A percentile compares a stretch with the other conserved stretches of the same genome.
phyloP scores from a whole-genome alignment of 2,113 vertebrate species.

The Aspidoscelis tigris region DNA sequence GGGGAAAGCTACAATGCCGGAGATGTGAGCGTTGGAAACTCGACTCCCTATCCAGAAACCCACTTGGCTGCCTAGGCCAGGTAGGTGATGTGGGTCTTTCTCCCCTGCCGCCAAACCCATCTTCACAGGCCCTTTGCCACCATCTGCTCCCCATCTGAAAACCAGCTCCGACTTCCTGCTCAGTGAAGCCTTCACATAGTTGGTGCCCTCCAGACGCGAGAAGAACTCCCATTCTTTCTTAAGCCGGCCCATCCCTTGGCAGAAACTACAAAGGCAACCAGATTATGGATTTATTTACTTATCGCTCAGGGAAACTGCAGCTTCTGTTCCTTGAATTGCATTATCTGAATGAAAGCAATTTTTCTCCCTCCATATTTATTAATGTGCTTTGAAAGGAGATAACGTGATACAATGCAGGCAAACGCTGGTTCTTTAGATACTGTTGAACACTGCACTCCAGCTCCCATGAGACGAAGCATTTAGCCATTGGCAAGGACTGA shows the following conservation, averaged over 20 bases:
- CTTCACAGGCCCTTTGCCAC: too few relatives aligned
- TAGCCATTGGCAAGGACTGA: too few relatives aligned
- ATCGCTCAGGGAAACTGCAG: not conserved
- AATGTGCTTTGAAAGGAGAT: rapidly evolving
- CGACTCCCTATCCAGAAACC: too few relatives aligned
- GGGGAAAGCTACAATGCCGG: conserved; percentile 70
- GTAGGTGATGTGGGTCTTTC: too few relatives aligned
- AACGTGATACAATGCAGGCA: not conserved
- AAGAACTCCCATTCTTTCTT: not conserved
- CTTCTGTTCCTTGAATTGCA: conserved; percentile 2
- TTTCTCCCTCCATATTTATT: not conserved
- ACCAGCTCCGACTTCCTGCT: too few relatives aligned
- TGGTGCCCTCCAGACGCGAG: not conserved
- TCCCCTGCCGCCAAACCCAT: too few relatives aligned
- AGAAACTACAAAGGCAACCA: conserved; percentile 15
- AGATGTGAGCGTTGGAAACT: not conserved
- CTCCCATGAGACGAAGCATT: too few relatives aligned
- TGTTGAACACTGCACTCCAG: too few relatives aligned
- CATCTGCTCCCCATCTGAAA: too few relatives aligned
- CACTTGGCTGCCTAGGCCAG: too few relatives aligned
- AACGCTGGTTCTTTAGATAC: too few relatives aligned
- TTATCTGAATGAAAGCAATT: not conserved
- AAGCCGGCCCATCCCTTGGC: not conserved
- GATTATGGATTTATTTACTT: not conserved
- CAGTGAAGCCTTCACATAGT: not conserved